Evolutionary conservation across 2,888 invertebrate species (phyloP), one percentile per base, ranked within the genome.

Genomic region (Allolobophora icterica): DNA sequence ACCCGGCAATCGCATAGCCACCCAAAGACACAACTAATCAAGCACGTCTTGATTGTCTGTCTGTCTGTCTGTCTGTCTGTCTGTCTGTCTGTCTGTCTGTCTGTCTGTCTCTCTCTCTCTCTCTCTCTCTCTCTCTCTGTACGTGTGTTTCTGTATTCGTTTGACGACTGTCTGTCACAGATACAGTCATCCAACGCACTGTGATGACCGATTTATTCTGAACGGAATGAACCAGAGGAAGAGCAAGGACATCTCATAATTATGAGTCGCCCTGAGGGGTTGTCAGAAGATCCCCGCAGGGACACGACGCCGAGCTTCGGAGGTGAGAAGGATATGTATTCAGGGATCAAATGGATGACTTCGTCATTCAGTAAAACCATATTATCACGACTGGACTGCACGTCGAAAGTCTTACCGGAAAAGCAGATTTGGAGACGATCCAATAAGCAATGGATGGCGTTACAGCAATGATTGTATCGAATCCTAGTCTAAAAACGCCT

Each of bases 1-100:
- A 6, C 30, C 38, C 6, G 34, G 11, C 8, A 38, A 8, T 71
- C 30, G 71, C 71, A 71, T 21, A 45, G 5, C 30, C 58, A 58
- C 6, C 71, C 30, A 71, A 71, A 71, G 71, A n/a, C 71, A n/a
- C 30, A n/a, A 8, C 71, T 11, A n/a, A 71, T 30, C 30, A 24
- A 33, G n/a, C 11, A 24, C 34, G 15, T 89, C 24, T 89, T 11
- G 34, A 38, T 35, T 71, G 3, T 90, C 15, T 87, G 3, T 87
- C 21, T 90, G 84, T 90, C 90, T 90, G 71, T 90, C 84, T 84
- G 84, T 90, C 90, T 90, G 5, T 90, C 84, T 89, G 34, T 40
- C 89, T 89, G 17, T 89, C 40, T 89, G 35, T 89, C 89, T 89
- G 17, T 89, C 35, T 89, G n/a, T 89, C 89, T 35, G 3, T 89